Percentiles rank a stretch among this genome's conserved stretches.
These are phyloP conservation scores for Ricordea florida DNA, from an alignment of 92 coral and sea anemone species.

Conservation along the genomic window DNA sequence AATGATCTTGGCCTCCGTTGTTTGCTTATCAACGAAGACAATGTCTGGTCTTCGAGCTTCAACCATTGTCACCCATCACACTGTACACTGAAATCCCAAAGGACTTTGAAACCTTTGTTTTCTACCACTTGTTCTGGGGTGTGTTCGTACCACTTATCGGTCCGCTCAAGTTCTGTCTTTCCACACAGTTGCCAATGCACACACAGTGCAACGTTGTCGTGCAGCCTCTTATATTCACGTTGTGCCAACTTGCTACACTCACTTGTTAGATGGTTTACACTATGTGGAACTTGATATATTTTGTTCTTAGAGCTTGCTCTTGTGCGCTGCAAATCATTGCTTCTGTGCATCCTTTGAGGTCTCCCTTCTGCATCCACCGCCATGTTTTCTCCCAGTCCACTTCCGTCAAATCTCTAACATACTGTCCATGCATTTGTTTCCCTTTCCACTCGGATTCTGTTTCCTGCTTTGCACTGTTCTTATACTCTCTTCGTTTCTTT, in stretches of 20 bases:
- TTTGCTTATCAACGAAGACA: neutral
- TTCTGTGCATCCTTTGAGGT: neutral
- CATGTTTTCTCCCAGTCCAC: neutral
- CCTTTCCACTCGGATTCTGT: too few species aligned
- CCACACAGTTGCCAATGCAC: too few species aligned
- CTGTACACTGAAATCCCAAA: neutral
- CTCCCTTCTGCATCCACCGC: neutral
- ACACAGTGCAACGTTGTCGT: neutral
- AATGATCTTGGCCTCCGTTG: too few species aligned
- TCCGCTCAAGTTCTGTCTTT: neutral
- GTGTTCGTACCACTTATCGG: neutral
- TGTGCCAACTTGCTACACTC: neutral
- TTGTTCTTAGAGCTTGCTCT: neutral
- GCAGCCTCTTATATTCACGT: too few species aligned
- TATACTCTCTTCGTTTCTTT: neutral
- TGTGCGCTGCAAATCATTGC: neutral
- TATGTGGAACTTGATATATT: neutral
- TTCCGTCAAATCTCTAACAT: neutral
- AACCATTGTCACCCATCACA: too few species aligned
- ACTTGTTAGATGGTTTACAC: neutral
- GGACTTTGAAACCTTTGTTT: neutral
- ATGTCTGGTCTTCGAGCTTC: too few species aligned
- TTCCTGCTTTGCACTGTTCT: neutral
- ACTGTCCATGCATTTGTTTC: neutral
- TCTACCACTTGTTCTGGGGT: neutral